Evolutionary conservation across 2,888 invertebrate species (phyloP).

Genomic region (Torymus aiolomorphi): DNA sequence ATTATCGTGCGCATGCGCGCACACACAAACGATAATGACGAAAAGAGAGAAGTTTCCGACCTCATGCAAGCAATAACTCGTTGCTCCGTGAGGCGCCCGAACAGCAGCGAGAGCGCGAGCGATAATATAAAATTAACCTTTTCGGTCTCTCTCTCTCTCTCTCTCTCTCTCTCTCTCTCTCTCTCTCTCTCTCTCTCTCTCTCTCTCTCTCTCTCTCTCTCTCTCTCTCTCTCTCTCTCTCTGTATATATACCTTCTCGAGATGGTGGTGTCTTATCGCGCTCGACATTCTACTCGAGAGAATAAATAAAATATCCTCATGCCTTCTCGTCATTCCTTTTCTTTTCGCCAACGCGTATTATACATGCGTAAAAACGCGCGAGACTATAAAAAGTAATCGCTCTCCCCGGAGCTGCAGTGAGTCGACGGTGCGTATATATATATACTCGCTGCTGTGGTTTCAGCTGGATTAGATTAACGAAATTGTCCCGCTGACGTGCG

Average conservation of each 20-base stretch:
- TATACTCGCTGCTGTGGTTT: slow-evolving; percentile 9
- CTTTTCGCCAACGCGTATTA: too few species aligned
- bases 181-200: not conserved
- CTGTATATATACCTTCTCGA: not conserved
- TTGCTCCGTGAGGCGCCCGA: not conserved
- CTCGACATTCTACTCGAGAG: too few species aligned
- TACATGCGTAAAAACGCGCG: not conserved
- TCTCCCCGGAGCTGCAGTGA: not conserved
- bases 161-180: slow-evolving; percentile 13
- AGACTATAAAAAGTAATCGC: not conserved
- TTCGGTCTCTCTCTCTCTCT: slow-evolving; percentile 1
- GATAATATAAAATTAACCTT: slow-evolving; percentile 55
- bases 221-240: not conserved
- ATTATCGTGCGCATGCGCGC: slow-evolving; percentile 15
- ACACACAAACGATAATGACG: slow-evolving; percentile 22
- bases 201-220: slow-evolving; percentile 4
- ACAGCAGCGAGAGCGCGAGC: slow-evolving; percentile 40
- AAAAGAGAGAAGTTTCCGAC: slow-evolving; percentile 43
- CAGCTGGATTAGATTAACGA: slow-evolving; percentile 46
- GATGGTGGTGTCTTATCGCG: too few species aligned
- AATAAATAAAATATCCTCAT: too few species aligned
- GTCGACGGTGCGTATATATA: not conserved
- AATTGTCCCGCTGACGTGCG: slow-evolving; percentile 41
- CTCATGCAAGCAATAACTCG: slow-evolving; percentile 46
- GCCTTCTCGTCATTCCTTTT: too few species aligned